Conservation (phyloP, 2,797 vertebrate genomes). For the Muraenolepis orangiensis region DNA sequence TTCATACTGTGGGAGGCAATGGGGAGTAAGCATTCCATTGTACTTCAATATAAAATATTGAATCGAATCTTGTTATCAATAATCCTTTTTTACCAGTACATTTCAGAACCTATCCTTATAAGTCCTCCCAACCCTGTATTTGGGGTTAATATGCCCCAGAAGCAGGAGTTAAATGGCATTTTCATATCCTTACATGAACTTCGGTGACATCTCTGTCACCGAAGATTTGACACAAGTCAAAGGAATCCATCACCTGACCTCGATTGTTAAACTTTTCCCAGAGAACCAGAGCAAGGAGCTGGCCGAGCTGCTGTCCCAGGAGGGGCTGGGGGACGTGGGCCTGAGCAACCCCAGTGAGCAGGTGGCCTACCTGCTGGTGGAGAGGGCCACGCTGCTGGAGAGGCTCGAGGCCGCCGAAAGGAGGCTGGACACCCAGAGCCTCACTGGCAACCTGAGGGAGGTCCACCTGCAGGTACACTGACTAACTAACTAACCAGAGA, state of each 20-base stretch:
- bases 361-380: slow-evolving; percentile 83
- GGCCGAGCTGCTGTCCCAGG: slow-evolving; percentile 84
- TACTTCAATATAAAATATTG: too few relatives aligned
- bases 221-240: background rate
- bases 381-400: slow-evolving; percentile 77
- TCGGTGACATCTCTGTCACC: too few relatives aligned
- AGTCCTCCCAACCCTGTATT: background rate
- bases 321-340: slow-evolving; percentile 79
- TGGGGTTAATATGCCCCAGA: background rate
- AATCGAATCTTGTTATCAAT: too few relatives aligned
- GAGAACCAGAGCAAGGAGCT: slow-evolving; percentile 84
- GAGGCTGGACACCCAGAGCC: slow-evolving; percentile 68
- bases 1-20: too few relatives aligned
- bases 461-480: slow-evolving; percentile 76
- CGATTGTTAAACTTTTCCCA: slow-evolving; percentile 50
- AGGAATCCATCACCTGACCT: background rate
- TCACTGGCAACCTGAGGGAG: slow-evolving; percentile 53
- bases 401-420: slow-evolving; percentile 75
- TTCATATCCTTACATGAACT: background rate
- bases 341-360: slow-evolving; percentile 82
- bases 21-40: too few relatives aligned
- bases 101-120: too few relatives aligned
- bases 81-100: background rate
- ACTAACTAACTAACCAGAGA: background rate
- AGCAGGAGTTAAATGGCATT: background rate